Conservation (phyloP, 2,113 vertebrate genomes). For the Gopherus flavomarginatus region DNA sequence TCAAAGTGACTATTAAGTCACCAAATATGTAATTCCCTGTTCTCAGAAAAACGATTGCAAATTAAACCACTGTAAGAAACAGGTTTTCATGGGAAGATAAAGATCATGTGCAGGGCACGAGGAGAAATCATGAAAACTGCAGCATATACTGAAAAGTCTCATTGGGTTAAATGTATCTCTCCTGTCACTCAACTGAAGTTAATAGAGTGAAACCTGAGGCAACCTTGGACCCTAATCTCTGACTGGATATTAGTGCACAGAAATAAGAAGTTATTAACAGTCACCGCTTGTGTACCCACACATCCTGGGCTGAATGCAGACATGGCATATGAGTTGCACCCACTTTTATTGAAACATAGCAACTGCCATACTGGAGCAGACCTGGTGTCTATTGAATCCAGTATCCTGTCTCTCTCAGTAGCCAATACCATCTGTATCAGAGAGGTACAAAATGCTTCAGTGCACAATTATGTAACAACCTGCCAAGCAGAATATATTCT, state of each 20-base stretch:
- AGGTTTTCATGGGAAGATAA: neutral
- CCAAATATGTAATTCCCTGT: neutral
- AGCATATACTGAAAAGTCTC: neutral
- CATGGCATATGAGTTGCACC: neutral
- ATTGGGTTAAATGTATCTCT: neutral
- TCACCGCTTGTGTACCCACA: neutral
- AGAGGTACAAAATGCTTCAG: neutral
- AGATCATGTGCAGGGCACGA: neutral
- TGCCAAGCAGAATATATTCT: neutral
- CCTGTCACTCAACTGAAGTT: neutral
- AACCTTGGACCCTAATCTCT: neutral
- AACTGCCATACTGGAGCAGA: neutral
- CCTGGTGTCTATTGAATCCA: neutral
- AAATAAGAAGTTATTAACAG: neutral
- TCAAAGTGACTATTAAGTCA: neutral
- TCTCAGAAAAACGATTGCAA: neutral
- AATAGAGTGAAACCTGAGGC: neutral
- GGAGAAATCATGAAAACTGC: neutral
- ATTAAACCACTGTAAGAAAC: neutral
- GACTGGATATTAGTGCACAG: neutral
- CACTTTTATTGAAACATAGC: neutral
- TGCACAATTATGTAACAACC: neutral
- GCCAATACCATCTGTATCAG: neutral
- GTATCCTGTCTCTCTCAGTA: neutral
- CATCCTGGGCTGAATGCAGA: neutral